These are phyloP conservation scores for Nycteola revayana DNA, from an alignment of 2,888 invertebrate genomes.

Conservation along the genomic window DNA sequence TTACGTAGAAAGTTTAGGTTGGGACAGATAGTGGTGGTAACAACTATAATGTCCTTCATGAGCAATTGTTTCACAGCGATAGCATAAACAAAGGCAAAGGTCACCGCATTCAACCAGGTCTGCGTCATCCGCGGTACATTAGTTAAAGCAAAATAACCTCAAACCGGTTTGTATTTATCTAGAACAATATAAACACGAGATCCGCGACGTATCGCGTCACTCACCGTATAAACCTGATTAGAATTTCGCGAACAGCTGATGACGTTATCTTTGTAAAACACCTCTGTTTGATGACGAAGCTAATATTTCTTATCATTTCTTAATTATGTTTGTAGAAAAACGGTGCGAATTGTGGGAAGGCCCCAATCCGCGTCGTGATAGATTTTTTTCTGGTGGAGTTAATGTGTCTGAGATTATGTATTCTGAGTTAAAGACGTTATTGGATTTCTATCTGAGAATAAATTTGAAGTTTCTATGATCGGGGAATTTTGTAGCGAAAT, in stretches of 20 bases:
- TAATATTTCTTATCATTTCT: constrained; percentile 4
- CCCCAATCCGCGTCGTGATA: background rate
- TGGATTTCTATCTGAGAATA: too few relatives aligned
- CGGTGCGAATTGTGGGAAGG: constrained; percentile 10
- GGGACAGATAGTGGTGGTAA: too few relatives aligned
- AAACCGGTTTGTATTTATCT: constrained; percentile 20
- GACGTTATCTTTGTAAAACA: constrained; percentile 11
- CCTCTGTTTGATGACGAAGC: constrained; percentile 17
- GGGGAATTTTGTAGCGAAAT: too few relatives aligned
- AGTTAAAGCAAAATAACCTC: constrained; percentile 6
- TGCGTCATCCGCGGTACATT: constrained; percentile 12
- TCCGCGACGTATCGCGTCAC: constrained; percentile 17
- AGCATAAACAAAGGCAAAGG: background rate
- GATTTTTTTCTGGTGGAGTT: too few relatives aligned
- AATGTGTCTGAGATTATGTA: too few relatives aligned
- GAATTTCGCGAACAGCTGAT: constrained; percentile 19
- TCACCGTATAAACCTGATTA: constrained; percentile 21
- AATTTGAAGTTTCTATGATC: too few relatives aligned
- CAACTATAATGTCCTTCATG: too few relatives aligned
- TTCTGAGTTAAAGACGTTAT: too few relatives aligned
- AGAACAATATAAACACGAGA: constrained; percentile 18
- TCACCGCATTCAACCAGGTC: background rate
- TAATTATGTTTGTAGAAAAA: constrained; percentile 2
- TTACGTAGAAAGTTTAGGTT: too few relatives aligned
- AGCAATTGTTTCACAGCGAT: too few relatives aligned